Evolutionary conservation across 2,797 vertebrate species (phyloP).

Genomic region (Lutjanus campechanus): DNA sequence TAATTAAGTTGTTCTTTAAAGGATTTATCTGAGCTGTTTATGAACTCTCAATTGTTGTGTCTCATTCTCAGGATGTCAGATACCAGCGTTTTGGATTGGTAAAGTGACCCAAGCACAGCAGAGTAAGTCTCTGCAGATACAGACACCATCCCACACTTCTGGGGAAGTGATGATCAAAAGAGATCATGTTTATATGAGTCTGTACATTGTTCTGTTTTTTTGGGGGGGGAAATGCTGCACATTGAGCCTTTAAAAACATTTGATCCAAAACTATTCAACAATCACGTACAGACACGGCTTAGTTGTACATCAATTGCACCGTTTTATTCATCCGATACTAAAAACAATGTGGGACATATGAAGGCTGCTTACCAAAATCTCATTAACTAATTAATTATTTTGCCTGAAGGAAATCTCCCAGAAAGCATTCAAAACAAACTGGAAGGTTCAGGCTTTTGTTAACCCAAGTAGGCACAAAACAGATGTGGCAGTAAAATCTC

Average conservation of each 20-base stretch:
- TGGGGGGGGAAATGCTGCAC: too few relatives aligned
- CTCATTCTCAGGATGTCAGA: too few relatives aligned
- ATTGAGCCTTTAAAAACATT: not conserved
- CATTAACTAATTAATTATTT: not conserved
- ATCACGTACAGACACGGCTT: not conserved
- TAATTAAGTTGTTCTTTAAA: not conserved
- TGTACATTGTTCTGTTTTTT: too few relatives aligned
- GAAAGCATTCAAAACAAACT: not conserved
- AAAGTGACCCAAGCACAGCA: too few relatives aligned
- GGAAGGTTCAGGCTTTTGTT: not conserved
- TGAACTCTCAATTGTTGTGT: too few relatives aligned
- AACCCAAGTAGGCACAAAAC: not conserved
- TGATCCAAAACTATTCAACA: not conserved
- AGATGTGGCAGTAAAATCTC: not conserved
- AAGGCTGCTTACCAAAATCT: not conserved
- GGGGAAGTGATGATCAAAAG: too few relatives aligned
- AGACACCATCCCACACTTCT: too few relatives aligned
- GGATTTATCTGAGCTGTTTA: too few relatives aligned
- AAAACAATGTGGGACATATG: not conserved
- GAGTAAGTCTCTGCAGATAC: too few relatives aligned
- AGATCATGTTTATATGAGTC: too few relatives aligned
- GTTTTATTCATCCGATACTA: not conserved
- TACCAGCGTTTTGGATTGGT: too few relatives aligned
- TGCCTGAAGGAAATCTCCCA: not conserved
- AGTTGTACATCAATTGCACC: not conserved